A percentile compares a stretch with the other conserved stretches of the same genome.
phyloP scores from a whole-genome alignment of 2,113 vertebrate genomes.

The Spea multiplicata region DNA sequence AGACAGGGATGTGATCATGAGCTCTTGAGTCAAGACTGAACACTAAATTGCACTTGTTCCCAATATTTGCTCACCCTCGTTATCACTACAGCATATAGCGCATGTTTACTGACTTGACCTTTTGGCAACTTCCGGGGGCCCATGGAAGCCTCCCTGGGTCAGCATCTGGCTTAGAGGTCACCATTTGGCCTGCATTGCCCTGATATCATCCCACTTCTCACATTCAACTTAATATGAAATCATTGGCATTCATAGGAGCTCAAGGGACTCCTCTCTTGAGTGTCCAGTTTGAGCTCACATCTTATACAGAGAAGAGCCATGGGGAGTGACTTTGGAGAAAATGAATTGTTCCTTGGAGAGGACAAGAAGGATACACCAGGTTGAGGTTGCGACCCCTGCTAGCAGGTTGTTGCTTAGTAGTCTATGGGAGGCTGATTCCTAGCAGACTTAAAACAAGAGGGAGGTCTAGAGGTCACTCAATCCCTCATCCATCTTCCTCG shows the following conservation, averaged over 20 bases:
- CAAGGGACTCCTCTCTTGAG: conserved; percentile 12
- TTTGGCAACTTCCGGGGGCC: background rate
- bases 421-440: conserved; percentile 65
- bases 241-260: conserved; percentile 13
- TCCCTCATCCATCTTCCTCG: conserved; percentile 90
- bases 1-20: too few relatives aligned
- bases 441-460: conserved; percentile 70
- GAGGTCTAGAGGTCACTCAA: conserved; percentile 78
- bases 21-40: background rate
- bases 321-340: conserved; percentile 13
- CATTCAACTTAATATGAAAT: conserved; percentile 23
- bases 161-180: conserved; percentile 22
- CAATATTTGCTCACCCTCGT: background rate
- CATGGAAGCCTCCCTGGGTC: too few relatives aligned
- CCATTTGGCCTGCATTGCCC: conserved; percentile 10
- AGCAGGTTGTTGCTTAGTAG: conserved; percentile 75
- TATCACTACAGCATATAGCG: background rate
- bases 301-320: conserved; percentile 22
- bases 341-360: conserved; percentile 26
- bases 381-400: conserved; percentile 65
- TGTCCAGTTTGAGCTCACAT: conserved; percentile 33
- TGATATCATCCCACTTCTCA: background rate
- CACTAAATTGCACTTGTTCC: background rate
- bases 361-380: conserved; percentile 50
- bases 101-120: background rate